These are phyloP conservation scores for Zhuqinia jingwanae DNA, from an alignment of 2,888 invertebrate species.

Conservation along the genomic window DNA sequence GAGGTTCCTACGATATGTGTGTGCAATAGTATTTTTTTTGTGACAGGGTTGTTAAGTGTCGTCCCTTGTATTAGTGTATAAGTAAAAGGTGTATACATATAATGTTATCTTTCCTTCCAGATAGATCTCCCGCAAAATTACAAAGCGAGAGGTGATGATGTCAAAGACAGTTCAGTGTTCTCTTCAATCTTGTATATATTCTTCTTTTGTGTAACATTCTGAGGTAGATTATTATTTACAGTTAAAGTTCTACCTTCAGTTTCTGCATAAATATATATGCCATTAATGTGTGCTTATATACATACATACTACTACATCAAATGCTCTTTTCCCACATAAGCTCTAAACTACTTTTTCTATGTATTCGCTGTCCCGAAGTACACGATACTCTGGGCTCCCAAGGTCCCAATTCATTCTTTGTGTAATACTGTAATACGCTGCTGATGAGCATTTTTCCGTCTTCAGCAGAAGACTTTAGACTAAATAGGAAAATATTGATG, in stretches of 20 bases:
- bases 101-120: too few species aligned
- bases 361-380: too few species aligned
- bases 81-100: too few species aligned
- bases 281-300: not conserved
- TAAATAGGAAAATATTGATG: conserved; percentile 1
- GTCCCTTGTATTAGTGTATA: not conserved
- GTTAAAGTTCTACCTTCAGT: not conserved
- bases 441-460: not conserved
- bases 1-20: not conserved
- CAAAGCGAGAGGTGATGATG: not conserved
- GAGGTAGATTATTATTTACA: not conserved
- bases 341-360: too few species aligned
- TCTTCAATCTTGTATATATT: too few species aligned
- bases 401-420: too few species aligned
- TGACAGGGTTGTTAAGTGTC: conserved; percentile 41
- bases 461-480: not conserved
- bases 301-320: not conserved
- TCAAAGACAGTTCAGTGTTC: conserved; percentile 4
- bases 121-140: conserved; percentile 8
- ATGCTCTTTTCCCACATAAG: too few species aligned
- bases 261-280: too few species aligned
- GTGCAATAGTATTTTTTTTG: conserved; percentile 28
- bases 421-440: not conserved
- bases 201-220: not conserved
- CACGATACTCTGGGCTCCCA: too few species aligned